Evolutionary conservation across 2,113 vertebrate species (phyloP).

Genomic region (Falco punctatus): DNA sequence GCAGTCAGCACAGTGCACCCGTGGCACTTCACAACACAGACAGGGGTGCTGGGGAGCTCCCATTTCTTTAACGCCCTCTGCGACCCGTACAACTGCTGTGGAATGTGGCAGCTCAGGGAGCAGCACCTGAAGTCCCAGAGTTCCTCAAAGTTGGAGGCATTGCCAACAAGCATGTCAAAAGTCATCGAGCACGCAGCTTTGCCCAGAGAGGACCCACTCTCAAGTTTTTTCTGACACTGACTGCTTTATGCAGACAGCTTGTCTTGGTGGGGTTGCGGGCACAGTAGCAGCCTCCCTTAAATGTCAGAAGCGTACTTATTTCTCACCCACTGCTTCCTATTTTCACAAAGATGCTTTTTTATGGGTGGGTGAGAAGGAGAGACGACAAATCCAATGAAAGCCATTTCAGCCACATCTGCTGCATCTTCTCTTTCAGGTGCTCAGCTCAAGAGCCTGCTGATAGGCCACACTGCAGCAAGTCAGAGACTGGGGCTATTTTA

Average conservation of each 20-base stretch:
- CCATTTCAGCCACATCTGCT: neutral
- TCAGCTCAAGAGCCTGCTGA: neutral
- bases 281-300: slow-evolving; percentile 16
- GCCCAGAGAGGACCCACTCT: neutral
- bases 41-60: neutral
- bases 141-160: neutral
- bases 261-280: slow-evolving; percentile 24
- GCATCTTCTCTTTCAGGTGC: neutral
- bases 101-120: neutral
- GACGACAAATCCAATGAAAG: neutral
- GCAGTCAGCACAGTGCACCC: accelerated
- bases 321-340: slow-evolving; percentile 70
- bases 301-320: slow-evolving; percentile 48
- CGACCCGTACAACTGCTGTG: neutral
- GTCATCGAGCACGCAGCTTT: neutral
- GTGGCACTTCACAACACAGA: accelerated
- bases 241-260: neutral
- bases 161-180: neutral
- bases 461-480: neutral
- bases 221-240: neutral
- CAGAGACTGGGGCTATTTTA: neutral
- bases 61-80: neutral
- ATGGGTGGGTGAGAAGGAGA: neutral
- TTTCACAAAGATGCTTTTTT: neutral
- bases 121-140: neutral